These are phyloP conservation scores for Urophycis tenuis DNA, from an alignment of 2,797 vertebrate species.

Conservation along the genomic window DNA sequence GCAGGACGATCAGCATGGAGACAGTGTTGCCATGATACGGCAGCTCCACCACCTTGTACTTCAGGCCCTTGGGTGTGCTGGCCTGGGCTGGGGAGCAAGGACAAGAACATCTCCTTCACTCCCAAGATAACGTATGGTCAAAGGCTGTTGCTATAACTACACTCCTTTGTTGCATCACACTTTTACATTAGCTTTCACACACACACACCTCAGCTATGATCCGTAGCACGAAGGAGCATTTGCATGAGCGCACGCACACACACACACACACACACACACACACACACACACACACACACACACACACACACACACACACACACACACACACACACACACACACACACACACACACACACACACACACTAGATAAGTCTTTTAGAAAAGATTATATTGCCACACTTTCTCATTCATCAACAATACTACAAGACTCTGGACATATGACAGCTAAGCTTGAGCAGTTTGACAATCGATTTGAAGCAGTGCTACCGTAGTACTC, in stretches of 20 bases:
- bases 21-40: constrained; percentile 86
- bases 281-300: too few species aligned
- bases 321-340: too few species aligned
- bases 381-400: neutral
- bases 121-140: neutral
- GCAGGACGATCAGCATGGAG: constrained; percentile 88
- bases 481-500: constrained; percentile 13
- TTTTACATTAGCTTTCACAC: too few species aligned
- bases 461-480: constrained; percentile 11
- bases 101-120: neutral
- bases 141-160: neutral
- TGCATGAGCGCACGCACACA: too few species aligned
- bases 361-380: too few species aligned
- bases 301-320: too few species aligned
- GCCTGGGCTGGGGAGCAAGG: constrained; percentile 67
- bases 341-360: too few species aligned
- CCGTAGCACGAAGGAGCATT: too few species aligned
- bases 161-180: too few species aligned
- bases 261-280: too few species aligned
- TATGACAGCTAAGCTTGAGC: neutral
- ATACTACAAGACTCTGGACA: neutral
- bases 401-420: neutral
- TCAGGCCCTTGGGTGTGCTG: constrained; percentile 77
- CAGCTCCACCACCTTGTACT: constrained; percentile 87
- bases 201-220: too few species aligned